Evolutionary conservation across 2,888 invertebrate species (phyloP).

Genomic region (Hermaeophaga mercurialis): DNA sequence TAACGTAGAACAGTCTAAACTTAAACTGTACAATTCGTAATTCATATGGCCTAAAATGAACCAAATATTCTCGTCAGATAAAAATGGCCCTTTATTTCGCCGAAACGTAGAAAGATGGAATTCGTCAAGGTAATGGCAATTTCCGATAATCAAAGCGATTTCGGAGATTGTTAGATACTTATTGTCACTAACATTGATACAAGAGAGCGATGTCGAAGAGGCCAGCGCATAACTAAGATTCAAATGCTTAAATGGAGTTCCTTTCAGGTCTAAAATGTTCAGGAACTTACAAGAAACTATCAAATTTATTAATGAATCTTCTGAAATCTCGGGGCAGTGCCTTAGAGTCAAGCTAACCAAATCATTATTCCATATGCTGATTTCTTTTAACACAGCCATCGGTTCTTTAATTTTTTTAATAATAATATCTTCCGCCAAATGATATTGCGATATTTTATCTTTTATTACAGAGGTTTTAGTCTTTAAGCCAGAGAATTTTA

Average conservation of each 20-base stretch:
- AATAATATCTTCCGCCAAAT: conserved; percentile 20
- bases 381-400: conserved; percentile 27
- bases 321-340: conserved; percentile 28
- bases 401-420: conserved; percentile 21
- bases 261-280: conserved; percentile 32
- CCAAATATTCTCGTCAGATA: conserved; percentile 27
- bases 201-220: conserved; percentile 10
- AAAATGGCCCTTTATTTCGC: conserved; percentile 20
- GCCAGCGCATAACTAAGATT: conserved; percentile 33
- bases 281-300: conserved; percentile 27
- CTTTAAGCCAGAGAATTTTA: conserved; percentile 25
- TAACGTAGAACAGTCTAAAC: conserved; percentile 32
- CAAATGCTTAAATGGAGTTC: conserved; percentile 26
- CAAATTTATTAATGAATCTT: conserved; percentile 30
- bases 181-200: conserved; percentile 31
- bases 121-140: conserved; percentile 27
- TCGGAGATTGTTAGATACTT: conserved; percentile 19
- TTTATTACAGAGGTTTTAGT: conserved; percentile 24
- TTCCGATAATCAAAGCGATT: conserved; percentile 27
- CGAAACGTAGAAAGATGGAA: conserved; percentile 33
- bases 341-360: conserved; percentile 24
- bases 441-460: conserved; percentile 30
- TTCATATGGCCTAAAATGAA: conserved; percentile 26
- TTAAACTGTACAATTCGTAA: conserved; percentile 24
- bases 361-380: conserved; percentile 26